Conservation (phyloP, 2,888 invertebrate species). For the Lamellibrachia satsuma region DNA sequence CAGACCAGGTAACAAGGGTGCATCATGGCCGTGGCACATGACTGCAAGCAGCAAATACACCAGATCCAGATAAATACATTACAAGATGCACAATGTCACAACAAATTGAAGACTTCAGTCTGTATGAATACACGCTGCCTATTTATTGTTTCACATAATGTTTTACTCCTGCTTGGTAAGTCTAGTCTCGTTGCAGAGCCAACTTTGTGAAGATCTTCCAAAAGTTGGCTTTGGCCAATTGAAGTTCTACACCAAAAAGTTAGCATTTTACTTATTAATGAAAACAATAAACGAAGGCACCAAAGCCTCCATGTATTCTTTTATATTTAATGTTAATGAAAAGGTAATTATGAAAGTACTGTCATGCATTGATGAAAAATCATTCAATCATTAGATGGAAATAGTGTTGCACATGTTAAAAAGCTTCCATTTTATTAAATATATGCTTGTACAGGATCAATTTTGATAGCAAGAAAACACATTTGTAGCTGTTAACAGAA, state of each 20-base stretch:
- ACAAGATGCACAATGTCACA: not conserved
- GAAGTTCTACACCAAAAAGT: not conserved
- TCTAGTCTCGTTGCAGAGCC: not conserved
- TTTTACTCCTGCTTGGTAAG: not conserved
- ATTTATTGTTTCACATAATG: not conserved
- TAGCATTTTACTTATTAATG: not conserved
- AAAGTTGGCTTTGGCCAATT: not conserved
- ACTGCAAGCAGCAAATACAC: constrained; percentile 23
- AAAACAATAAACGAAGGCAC: not conserved
- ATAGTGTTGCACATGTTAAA: not conserved
- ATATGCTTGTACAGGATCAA: not conserved
- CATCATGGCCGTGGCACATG: constrained; percentile 59
- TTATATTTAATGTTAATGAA: no score
- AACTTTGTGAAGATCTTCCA: not conserved
- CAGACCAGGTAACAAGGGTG: constrained; percentile 55
- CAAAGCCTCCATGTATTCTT: no score
- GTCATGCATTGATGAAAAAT: no score
- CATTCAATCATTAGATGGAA: not conserved
- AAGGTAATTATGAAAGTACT: no score
- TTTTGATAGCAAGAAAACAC: no score
- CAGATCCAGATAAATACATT: not conserved
- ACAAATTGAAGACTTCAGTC: not conserved
- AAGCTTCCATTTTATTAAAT: not conserved
- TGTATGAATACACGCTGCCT: not conserved
- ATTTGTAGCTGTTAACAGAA: no score